These are phyloP conservation scores for Sebastiscus tertius DNA, from an alignment of 2,797 vertebrate species.

Conservation along the genomic window DNA sequence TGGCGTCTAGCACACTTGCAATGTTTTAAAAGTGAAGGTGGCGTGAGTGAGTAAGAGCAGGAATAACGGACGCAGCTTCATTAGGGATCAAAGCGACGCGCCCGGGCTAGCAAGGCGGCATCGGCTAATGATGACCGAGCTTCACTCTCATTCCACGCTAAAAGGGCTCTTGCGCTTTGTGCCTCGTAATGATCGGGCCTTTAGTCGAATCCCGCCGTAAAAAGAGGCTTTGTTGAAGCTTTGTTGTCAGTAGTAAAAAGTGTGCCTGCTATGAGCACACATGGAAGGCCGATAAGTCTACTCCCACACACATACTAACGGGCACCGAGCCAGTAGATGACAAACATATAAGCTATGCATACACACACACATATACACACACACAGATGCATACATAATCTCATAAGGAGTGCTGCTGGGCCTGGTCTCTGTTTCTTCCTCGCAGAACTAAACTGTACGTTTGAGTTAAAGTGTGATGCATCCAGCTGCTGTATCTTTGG, in stretches of 20 bases:
- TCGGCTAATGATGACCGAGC: slow-evolving; percentile 77
- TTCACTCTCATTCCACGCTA: slow-evolving; percentile 69
- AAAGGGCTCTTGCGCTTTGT: slow-evolving; percentile 66
- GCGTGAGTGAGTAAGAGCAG: slow-evolving; percentile 81
- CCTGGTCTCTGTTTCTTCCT: slow-evolving; percentile 53
- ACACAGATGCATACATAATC: slow-evolving; percentile 30
- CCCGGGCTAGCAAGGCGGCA: slow-evolving; percentile 45
- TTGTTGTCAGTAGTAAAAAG: slow-evolving; percentile 82
- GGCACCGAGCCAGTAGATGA: slow-evolving; percentile 60
- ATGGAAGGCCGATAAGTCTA: slow-evolving; percentile 64
- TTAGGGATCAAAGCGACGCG: slow-evolving; percentile 79
- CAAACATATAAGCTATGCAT: slow-evolving; percentile 56
- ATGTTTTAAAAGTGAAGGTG: slow-evolving; percentile 73
- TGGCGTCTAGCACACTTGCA: slow-evolving; percentile 59
- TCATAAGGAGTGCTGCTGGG: slow-evolving; percentile 39
- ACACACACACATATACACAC: not conserved
- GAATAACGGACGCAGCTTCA: slow-evolving; percentile 71
- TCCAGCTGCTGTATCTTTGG: slow-evolving; percentile 58
- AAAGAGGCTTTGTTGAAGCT: slow-evolving; percentile 78
- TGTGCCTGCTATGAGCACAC: slow-evolving; percentile 76
- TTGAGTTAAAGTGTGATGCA: slow-evolving; percentile 55
- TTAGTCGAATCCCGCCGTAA: slow-evolving; percentile 67
- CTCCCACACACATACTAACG: slow-evolving; percentile 65
- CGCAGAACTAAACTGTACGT: slow-evolving; percentile 44
- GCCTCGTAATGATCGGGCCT: slow-evolving; percentile 75